These are phyloP conservation scores for Papilio aristodemus DNA, from an alignment of 1,140 invertebrate genomes.

Conservation along the genomic window DNA sequence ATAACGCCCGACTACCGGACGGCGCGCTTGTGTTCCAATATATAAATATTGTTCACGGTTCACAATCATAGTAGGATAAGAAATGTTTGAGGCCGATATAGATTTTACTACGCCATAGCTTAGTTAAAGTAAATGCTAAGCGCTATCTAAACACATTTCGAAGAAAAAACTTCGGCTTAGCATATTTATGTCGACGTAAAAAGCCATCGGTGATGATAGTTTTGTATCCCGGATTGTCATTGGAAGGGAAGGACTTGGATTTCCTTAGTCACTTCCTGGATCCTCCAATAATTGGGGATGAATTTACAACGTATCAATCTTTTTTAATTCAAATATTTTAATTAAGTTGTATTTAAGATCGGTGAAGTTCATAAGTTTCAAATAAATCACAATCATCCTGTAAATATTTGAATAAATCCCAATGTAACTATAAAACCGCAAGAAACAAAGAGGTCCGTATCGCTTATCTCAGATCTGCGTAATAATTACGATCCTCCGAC, in stretches of 20 bases:
- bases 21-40: background rate
- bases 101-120: no score
- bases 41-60: background rate
- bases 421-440: conserved; percentile 19
- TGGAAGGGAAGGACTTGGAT: no score
- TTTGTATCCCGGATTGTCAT: no score
- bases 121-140: no score
- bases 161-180: no score
- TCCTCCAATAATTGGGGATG: no score
- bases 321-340: no score
- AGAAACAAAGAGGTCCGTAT: conserved; percentile 57
- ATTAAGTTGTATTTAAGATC: background rate
- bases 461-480: conserved; percentile 71
- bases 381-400: background rate
- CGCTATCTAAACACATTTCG: no score
- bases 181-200: no score
- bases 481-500: conserved; percentile 74
- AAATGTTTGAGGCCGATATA: background rate
- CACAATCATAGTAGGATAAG: background rate
- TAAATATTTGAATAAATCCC: background rate
- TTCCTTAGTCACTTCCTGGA: no score
- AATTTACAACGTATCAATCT: no score
- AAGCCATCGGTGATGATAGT: no score
- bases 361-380: background rate
- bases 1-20: conserved; percentile 24